phyloP scores from a whole-genome alignment of 2,797 vertebrate genomes.

The Lepilemur ruficaudatus region DNA sequence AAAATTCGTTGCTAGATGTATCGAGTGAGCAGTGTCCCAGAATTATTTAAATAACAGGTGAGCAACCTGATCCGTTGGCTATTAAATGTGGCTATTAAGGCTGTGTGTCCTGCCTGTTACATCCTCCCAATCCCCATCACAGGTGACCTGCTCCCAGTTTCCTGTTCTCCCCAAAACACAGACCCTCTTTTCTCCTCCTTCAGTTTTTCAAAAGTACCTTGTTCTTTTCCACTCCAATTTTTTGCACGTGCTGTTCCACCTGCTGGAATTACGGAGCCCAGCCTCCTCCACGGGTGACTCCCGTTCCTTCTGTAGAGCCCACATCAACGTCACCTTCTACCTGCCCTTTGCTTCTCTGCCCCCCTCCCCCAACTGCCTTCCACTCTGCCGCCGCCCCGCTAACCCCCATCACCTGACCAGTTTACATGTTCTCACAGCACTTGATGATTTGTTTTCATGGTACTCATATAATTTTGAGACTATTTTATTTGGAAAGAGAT shows the following conservation, averaged over 20 bases:
- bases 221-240: neutral
- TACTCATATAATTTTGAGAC: neutral
- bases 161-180: neutral
- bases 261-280: neutral
- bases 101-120: rapidly evolving
- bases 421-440: neutral
- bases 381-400: neutral
- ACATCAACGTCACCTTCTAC: neutral
- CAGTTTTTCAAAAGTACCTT: neutral
- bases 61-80: neutral
- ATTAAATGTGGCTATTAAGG: rapidly evolving
- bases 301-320: neutral
- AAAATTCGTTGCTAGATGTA: neutral
- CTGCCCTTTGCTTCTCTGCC: neutral
- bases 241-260: neutral
- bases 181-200: no score
- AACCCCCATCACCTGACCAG: neutral
- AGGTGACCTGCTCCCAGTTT: neutral
- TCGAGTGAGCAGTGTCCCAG: neutral
- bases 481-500: neutral
- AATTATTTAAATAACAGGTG: no score
- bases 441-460: neutral
- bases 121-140: no score
- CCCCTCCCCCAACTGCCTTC: rapidly evolving
- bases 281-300: no score